Conservation (phyloP, 2,888 invertebrate species). For the Lasius fuliginosus region DNA sequence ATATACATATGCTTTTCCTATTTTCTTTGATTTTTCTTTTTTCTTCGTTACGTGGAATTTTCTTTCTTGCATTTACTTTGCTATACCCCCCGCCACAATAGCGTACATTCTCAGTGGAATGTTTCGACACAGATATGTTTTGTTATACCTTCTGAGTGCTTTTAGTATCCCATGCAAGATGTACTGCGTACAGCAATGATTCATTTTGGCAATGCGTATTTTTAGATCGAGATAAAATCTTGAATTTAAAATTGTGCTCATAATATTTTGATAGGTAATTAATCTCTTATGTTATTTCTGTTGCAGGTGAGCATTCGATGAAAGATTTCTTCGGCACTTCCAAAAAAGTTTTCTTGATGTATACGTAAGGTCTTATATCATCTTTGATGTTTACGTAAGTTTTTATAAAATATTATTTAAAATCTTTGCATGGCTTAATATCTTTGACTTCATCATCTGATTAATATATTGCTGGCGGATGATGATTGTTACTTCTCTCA, state of each 20-base stretch:
- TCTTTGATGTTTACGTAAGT: conserved; percentile 12
- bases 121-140: not conserved
- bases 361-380: conserved; percentile 30
- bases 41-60: conserved; percentile 9
- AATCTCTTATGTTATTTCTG: conserved; percentile 14
- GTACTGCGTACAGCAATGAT: not conserved
- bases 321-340: not conserved
- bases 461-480: not conserved
- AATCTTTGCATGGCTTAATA: not conserved
- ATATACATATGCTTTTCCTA: conserved; percentile 29
- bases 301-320: conserved; percentile 41
- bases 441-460: not conserved
- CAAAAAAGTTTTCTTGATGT: not conserved
- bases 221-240: not conserved
- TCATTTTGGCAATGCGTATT: not conserved
- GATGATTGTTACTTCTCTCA: not conserved
- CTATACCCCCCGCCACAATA: conserved; percentile 6
- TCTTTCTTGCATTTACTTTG: not conserved
- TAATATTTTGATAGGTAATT: not conserved
- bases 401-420: conserved; percentile 8
- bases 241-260: not conserved
- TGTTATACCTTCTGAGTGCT: too few species aligned
- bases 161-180: not conserved
- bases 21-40: conserved; percentile 26
- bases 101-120: not conserved